These are phyloP conservation scores for Brevipalpus yothersi DNA, from an alignment of 1,140 invertebrate genomes.

Conservation along the genomic window DNA sequence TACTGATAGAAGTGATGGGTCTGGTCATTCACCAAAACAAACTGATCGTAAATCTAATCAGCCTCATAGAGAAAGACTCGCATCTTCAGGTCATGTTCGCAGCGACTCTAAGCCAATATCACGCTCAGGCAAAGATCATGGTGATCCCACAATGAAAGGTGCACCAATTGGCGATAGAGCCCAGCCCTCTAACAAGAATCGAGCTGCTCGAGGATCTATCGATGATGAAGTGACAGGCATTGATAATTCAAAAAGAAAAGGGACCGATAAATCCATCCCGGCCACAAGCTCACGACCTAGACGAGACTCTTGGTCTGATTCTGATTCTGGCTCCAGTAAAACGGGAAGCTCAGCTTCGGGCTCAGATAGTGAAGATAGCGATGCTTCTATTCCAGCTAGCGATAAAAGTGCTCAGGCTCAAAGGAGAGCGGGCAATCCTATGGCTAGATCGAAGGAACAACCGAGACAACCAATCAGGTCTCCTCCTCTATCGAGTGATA, in stretches of 20 bases:
- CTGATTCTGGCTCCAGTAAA: slow-evolving; percentile 22
- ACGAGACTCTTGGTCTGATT: slow-evolving; percentile 20
- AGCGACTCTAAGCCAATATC: neutral
- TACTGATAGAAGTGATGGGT: neutral
- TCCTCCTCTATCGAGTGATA: too few relatives aligned
- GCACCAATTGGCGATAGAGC: neutral
- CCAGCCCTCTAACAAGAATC: neutral
- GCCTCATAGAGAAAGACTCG: neutral
- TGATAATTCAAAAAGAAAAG: neutral
- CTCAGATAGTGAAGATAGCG: slow-evolving; percentile 20
- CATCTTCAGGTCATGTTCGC: neutral
- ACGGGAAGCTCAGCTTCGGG: slow-evolving; percentile 17
- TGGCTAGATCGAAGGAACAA: too few relatives aligned
- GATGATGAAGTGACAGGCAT: neutral
- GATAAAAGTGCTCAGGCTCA: neutral
- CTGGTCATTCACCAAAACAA: neutral
- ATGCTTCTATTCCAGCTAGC: neutral
- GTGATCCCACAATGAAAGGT: neutral
- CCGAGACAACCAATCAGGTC: too few relatives aligned
- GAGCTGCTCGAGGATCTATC: neutral
- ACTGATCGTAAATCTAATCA: neutral
- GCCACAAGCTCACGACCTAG: neutral
- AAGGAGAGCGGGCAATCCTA: neutral
- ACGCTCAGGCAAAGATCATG: neutral
- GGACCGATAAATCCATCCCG: neutral